These are phyloP conservation scores for Philaethria dido DNA, from an alignment of 2,888 invertebrate species.

Conservation along the genomic window DNA sequence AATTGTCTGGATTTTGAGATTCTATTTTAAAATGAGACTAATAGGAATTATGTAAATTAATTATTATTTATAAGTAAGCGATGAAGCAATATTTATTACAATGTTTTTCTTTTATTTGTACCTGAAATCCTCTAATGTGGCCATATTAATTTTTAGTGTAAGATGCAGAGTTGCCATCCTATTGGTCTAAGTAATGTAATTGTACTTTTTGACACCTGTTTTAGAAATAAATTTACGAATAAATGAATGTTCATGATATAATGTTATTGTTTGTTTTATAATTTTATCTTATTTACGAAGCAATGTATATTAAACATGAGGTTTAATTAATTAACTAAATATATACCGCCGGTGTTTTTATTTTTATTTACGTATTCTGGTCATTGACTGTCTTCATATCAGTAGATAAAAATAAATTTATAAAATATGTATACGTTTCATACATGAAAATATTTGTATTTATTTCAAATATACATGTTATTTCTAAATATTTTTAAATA, in stretches of 20 bases:
- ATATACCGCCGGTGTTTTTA: neutral
- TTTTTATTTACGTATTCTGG: neutral
- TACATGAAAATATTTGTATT: no score
- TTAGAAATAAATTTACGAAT: constrained; percentile 72
- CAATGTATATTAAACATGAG: neutral
- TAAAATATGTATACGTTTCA: neutral
- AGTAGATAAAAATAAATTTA: constrained; percentile 1
- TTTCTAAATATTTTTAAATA: no score
- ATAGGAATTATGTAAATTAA: constrained; percentile 76
- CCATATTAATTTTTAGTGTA: constrained; percentile 75
- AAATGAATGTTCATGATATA: constrained; percentile 76
- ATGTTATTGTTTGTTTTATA: constrained; percentile 48
- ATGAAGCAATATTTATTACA: constrained; percentile 71
- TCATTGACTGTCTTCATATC: constrained; percentile 12
- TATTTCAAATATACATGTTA: no score
- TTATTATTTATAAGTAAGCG: constrained; percentile 69
- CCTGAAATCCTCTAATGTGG: constrained; percentile 81
- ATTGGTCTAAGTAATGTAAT: constrained; percentile 61
- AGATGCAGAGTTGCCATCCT: constrained; percentile 60
- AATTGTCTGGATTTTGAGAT: constrained; percentile 68
- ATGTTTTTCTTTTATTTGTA: constrained; percentile 73
- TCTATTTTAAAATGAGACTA: constrained; percentile 72
- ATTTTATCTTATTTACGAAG: neutral
- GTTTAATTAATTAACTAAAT: constrained; percentile 1
- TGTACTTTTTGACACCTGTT: constrained; percentile 75